Percentiles rank a stretch among this genome's conserved stretches.
These are phyloP conservation scores for Phoebastria nigripes DNA, from an alignment of 2,797 vertebrate species.

Conservation along the genomic window DNA sequence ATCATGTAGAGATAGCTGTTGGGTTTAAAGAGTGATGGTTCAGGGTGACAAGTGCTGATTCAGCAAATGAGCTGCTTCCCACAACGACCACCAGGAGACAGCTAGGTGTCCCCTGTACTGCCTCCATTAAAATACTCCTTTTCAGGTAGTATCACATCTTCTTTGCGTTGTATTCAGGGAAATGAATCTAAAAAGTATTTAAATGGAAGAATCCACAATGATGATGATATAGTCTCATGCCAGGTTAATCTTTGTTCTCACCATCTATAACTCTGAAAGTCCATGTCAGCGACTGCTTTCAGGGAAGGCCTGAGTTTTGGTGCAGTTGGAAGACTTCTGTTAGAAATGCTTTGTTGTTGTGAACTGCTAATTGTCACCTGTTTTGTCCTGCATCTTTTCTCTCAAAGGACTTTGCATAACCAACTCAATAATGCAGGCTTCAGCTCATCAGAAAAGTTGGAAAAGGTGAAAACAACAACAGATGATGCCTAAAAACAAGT, in stretches of 20 bases:
- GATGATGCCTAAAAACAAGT: not conserved
- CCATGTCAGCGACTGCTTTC: not conserved
- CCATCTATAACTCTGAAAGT: not conserved
- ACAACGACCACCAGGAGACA: not conserved
- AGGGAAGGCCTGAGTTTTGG: not conserved
- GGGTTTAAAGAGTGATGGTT: not conserved
- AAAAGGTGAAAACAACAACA: not conserved
- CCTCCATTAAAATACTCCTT: not conserved
- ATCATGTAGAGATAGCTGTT: not conserved
- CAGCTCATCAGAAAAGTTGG: not conserved
- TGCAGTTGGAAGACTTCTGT: not conserved
- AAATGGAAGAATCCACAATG: not conserved
- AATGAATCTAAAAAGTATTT: not conserved
- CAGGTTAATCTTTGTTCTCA: not conserved
- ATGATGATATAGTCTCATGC: not conserved
- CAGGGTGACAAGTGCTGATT: not conserved
- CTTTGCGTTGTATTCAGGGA: not conserved
- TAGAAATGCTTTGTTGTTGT: not conserved
- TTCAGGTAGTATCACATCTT: not conserved
- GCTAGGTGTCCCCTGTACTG: not conserved
- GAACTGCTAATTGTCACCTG: not conserved
- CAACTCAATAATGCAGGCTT: not conserved
- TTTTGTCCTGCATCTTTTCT: not conserved
- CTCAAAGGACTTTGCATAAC: not conserved
- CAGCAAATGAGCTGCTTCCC: not conserved